These are phyloP conservation scores for Archips crataeganus DNA, from an alignment of 2,888 invertebrate genomes.

Conservation along the genomic window DNA sequence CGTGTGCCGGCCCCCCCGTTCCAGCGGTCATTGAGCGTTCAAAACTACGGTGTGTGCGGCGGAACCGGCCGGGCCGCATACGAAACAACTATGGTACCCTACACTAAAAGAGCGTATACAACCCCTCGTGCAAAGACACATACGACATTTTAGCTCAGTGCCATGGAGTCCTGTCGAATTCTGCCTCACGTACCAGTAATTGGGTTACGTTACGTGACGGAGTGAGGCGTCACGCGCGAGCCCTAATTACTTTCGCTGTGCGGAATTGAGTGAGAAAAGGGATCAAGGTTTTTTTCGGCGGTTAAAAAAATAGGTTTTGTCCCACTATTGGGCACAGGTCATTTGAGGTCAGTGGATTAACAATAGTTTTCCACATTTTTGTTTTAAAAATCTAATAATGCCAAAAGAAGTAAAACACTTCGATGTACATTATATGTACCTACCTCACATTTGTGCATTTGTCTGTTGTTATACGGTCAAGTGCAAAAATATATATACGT, in stretches of 20 bases:
- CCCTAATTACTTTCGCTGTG: constrained; percentile 74
- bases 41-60: constrained; percentile 78
- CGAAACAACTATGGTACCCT: constrained; percentile 64
- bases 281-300: constrained; percentile 15
- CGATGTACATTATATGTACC: neutral
- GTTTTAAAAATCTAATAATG: neutral
- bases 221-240: constrained; percentile 72
- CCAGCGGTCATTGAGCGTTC: constrained; percentile 88
- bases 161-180: constrained; percentile 65
- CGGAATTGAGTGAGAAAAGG: constrained; percentile 38
- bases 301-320: neutral
- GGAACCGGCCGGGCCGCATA: constrained; percentile 81
- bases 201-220: constrained; percentile 84
- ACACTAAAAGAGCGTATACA: constrained; percentile 27
- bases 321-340: neutral
- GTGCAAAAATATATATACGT: too few relatives aligned
- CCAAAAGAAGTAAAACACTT: neutral
- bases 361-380: neutral
- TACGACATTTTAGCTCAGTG: constrained; percentile 11
- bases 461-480: neutral
- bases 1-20: constrained; percentile 87
- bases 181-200: constrained; percentile 81
- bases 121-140: constrained; percentile 14
- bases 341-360: too few relatives aligned
- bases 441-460: neutral